Evolutionary conservation across 2,888 invertebrate genomes (phyloP).

Genomic region (Drosophila subsilvestris): DNA sequence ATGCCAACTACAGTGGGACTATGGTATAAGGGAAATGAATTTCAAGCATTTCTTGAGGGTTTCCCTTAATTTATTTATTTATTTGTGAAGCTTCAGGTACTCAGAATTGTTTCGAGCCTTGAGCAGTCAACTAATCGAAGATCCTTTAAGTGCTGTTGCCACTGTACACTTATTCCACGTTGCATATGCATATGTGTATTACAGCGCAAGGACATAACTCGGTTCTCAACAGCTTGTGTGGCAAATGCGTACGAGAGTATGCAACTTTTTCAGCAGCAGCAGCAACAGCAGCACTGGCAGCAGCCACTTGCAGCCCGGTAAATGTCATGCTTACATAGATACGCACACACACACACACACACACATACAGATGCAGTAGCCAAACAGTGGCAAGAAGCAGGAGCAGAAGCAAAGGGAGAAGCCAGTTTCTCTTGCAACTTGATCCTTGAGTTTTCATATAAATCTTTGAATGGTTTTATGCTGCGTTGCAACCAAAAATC

Average conservation of each 20-base stretch:
- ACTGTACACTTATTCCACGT: slow-evolving; percentile 12
- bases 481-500: slow-evolving; percentile 55
- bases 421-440: slow-evolving; percentile 55
- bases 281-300: slow-evolving; percentile 5
- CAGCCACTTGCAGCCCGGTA: slow-evolving; percentile 71
- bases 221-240: slow-evolving; percentile 67
- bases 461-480: slow-evolving; percentile 65
- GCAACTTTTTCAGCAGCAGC: slow-evolving; percentile 39
- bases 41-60: background rate
- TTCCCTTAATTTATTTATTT: no score
- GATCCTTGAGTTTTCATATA: slow-evolving; percentile 72
- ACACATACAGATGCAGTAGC: slow-evolving; percentile 2
- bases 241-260: slow-evolving; percentile 49
- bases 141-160: background rate
- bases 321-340: slow-evolving; percentile 70
- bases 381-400: slow-evolving; percentile 9
- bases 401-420: slow-evolving; percentile 22
- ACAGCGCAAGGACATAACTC: slow-evolving; percentile 69
- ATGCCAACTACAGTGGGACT: background rate
- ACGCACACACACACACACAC: slow-evolving; percentile 37
- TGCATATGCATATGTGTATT: slow-evolving; percentile 15
- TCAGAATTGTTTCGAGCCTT: no score
- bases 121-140: background rate
- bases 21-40: background rate
- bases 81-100: no score